Base-by-base conservation (phyloP, 2,797 vertebrate species). In the Ficedula albicollis region DNA sequence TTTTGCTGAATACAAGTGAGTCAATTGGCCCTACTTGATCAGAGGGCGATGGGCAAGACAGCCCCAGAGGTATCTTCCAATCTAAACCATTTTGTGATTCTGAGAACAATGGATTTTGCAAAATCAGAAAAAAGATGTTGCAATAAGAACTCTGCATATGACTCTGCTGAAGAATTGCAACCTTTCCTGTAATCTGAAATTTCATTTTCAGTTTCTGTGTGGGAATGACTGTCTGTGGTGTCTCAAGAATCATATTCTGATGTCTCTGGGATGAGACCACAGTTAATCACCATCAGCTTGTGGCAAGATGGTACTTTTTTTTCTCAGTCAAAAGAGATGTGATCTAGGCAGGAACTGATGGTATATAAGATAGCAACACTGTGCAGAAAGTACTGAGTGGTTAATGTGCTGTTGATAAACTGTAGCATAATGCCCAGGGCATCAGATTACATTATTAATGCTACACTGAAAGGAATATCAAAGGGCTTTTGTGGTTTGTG, bases 401-500 rank as follows among this genome's bases (percentile, higher is more conserved):
- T 96, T 97, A 95, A 96, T 77, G 89, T 89, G 78, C 70, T 92
- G 72, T 62, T 95, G 82, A 96, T 95, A 95, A 97, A 91, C 82
- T 95, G 87, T 66, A 76, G 72, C 51, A 81, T 90, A 94, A 93
- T 58, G 55, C 78, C 66, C 93, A 87, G 84, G 64, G 22, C 83
- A 60, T 87, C 34, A 55, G 46, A 72, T 94, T 97, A 34, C 83
- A 95, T 97, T 97, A 94, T 96, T 97, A 89, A 97, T 97, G 93
- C 36, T 72, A 9, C 49, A 25, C 48, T 82, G 87, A 88, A 83
- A 93, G 70, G 89, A 62, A 92, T 96, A 95, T 55, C 75, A 72
- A 92, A 90, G 81, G 91, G 64, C 67, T 97, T 90, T 95, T 97
- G 96, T 95, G 97, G 95, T 95, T 94, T 96, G 76, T 91, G 96